Percentiles rank a stretch among this genome's conserved stretches.
Conservation (phyloP, 2,888 invertebrate species). For the Acrobasis consociella region DNA sequence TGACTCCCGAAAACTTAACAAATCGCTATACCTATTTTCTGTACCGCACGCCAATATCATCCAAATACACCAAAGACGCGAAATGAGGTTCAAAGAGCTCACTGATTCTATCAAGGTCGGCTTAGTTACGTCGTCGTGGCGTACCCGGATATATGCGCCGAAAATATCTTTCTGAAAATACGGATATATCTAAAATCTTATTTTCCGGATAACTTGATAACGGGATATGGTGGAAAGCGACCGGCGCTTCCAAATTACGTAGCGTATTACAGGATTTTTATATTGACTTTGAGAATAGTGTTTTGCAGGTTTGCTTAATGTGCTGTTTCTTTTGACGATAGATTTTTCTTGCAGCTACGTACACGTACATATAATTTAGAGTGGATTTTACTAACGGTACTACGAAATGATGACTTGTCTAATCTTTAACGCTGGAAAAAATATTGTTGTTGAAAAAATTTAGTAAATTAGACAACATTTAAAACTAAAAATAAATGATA, state of each 20-base stretch:
- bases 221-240: slow-evolving; percentile 12
- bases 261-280: neutral
- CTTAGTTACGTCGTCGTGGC: neutral
- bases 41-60: neutral
- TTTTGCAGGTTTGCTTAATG: neutral
- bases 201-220: slow-evolving; percentile 21
- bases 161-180: neutral
- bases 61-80: neutral
- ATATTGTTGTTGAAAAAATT: too few species aligned
- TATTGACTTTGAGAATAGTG: neutral
- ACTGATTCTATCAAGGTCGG: slow-evolving; percentile 5
- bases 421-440: too few species aligned
- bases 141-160: neutral
- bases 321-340: too few species aligned
- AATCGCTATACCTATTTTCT: neutral
- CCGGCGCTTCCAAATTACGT: neutral
- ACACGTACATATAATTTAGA: too few species aligned
- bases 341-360: too few species aligned
- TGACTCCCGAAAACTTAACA: neutral
- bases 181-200: slow-evolving; percentile 12
- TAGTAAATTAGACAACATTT: too few species aligned
- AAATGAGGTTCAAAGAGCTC: neutral
- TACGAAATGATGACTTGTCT: too few species aligned
- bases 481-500: too few species aligned
- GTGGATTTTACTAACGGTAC: too few species aligned